Conservation (phyloP, 2,113 vertebrate species). For the Chaetops frenatus region DNA sequence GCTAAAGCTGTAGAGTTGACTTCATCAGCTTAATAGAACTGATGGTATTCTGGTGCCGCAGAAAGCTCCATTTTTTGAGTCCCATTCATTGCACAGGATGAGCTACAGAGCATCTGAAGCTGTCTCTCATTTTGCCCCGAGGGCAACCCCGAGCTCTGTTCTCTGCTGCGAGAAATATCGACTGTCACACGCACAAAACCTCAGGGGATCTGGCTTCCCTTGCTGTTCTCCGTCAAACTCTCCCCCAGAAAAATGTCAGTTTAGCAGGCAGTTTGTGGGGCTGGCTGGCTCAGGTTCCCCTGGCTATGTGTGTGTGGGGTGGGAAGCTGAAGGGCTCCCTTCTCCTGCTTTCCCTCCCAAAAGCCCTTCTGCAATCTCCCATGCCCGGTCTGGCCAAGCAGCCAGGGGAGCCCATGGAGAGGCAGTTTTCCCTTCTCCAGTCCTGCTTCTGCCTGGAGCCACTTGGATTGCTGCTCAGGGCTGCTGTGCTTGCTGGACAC, state of each 20-base stretch:
- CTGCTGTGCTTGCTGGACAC: neutral
- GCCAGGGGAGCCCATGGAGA: neutral
- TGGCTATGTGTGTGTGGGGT: neutral
- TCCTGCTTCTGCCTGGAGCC: neutral
- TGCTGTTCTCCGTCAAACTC: neutral
- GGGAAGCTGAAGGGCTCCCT: neutral
- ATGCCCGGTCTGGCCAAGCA: neutral
- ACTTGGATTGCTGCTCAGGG: neutral
- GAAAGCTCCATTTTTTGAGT: neutral
- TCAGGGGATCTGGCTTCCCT: neutral
- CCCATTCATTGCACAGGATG: neutral
- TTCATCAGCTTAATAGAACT: neutral
- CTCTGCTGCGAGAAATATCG: rapidly evolving
- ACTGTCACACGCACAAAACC: neutral
- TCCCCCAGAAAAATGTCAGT: neutral
- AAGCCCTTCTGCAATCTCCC: neutral
- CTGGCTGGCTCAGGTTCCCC: neutral
- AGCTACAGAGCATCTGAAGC: neutral
- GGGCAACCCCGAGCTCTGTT: neutral
- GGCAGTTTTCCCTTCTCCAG: neutral
- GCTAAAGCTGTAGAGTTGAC: neutral
- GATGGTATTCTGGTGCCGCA: neutral
- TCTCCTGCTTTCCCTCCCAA: neutral
- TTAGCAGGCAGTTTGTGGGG: neutral
- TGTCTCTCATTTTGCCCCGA: neutral